Conservation (phyloP, 2,797 vertebrate genomes). For the Sternotherus odoratus region DNA sequence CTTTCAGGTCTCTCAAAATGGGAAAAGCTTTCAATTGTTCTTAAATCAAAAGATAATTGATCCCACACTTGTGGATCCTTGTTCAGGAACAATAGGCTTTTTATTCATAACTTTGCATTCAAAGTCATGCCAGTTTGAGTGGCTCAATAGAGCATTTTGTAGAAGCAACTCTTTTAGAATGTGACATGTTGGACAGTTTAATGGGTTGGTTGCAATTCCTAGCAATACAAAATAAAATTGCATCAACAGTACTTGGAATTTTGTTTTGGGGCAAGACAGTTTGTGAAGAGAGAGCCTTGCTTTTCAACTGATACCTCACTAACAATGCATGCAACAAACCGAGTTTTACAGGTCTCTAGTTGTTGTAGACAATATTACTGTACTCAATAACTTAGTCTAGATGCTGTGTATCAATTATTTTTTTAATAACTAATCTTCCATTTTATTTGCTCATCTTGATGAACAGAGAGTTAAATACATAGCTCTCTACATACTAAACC, state of each 20-base stretch:
- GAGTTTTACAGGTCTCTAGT: not conserved
- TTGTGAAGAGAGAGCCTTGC: not conserved
- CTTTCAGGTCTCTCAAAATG: slow-evolving; percentile 6
- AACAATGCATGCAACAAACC: not conserved
- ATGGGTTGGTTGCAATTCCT: not conserved
- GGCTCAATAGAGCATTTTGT: not conserved
- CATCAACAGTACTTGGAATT: not conserved
- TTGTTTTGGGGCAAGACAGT: not conserved
- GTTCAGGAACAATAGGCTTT: slow-evolving; percentile 1
- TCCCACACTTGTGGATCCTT: slow-evolving; percentile 31
- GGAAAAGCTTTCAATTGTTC: slow-evolving; percentile 42
- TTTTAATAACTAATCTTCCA: not conserved
- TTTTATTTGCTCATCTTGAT: not conserved
- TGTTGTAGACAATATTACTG: not conserved
- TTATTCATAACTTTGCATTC: slow-evolving; percentile 50
- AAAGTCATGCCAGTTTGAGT: not conserved
- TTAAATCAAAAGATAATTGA: slow-evolving; percentile 63
- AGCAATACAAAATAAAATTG: not conserved
- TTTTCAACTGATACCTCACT: not conserved
- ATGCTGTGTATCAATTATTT: not conserved
- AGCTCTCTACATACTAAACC: not conserved
- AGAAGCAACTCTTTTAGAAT: not conserved
- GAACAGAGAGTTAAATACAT: not conserved
- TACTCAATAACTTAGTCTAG: not conserved
- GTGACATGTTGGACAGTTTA: not conserved